These are phyloP conservation scores for Anarsia innoxiella DNA, from an alignment of 2,888 invertebrate species.

Conservation along the genomic window DNA sequence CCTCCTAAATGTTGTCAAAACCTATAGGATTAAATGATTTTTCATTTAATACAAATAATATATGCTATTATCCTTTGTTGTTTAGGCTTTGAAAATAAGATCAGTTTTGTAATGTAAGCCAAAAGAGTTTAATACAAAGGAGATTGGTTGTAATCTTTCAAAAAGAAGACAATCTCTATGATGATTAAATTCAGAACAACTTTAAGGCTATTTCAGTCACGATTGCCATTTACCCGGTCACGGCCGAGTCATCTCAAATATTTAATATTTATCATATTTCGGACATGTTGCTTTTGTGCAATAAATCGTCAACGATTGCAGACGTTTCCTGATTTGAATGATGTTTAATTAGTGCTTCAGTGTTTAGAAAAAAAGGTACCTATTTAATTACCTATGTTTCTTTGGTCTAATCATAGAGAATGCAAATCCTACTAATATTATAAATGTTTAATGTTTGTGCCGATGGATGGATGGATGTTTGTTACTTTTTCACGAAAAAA, in stretches of 20 bases:
- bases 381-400: no score
- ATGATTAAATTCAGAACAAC: conserved; percentile 10
- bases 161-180: background rate
- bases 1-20: no score
- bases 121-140: background rate
- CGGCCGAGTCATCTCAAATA: conserved; percentile 6
- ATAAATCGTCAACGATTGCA: background rate
- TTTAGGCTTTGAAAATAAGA: background rate
- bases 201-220: conserved; percentile 9
- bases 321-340: background rate
- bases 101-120: background rate
- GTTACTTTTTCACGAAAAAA: no score
- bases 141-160: background rate
- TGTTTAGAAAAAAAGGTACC: no score
- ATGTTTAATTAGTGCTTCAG: no score
- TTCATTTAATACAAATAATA: no score
- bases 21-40: no score
- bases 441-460: no score
- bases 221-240: conserved; percentile 10
- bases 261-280: background rate
- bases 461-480: no score
- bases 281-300: background rate
- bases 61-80: background rate
- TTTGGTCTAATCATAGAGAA: no score
- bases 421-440: no score